phyloP scores from a whole-genome alignment of 2,888 invertebrate genomes.

The Fragum whitleyi region DNA sequence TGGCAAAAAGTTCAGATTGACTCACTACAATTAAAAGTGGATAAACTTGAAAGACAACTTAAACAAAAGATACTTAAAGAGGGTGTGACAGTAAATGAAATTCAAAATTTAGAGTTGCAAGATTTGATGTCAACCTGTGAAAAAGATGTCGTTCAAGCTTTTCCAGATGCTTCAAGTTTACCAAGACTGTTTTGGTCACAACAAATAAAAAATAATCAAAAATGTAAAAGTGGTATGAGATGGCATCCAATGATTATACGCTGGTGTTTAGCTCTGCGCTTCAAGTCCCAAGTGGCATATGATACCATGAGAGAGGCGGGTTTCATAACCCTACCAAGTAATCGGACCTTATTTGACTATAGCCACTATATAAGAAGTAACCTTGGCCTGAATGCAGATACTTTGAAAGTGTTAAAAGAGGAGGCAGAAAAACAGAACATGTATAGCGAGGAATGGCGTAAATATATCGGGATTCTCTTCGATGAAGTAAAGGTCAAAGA shows the following conservation, averaged over 20 bases:
- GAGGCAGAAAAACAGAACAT: conserved; percentile 40
- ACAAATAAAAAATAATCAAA: background rate
- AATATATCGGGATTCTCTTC: conserved; percentile 56
- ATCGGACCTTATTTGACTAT: conserved; percentile 56
- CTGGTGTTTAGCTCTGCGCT: conserved; percentile 40
- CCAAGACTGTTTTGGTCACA: conserved; percentile 27
- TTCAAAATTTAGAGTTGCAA: conserved; percentile 1
- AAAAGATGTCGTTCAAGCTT: conserved; percentile 6
- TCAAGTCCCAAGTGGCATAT: conserved; percentile 37
- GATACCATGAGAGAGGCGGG: conserved; percentile 37
- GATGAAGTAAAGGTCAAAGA: conserved; percentile 63
- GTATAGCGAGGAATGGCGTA: conserved; percentile 23
- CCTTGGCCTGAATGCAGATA: conserved; percentile 37
- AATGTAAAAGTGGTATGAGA: conserved; percentile 30
- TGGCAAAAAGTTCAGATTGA: conserved; percentile 11
- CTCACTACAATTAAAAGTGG: background rate
- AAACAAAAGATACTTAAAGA: background rate
- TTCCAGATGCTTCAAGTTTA: conserved; percentile 1
- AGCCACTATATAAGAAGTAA: conserved; percentile 48
- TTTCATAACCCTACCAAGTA: conserved; percentile 51
- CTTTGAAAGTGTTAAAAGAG: conserved; percentile 32
- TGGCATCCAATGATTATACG: conserved; percentile 53
- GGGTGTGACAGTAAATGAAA: background rate
- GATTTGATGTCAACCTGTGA: conserved; percentile 24
- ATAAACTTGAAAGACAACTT: conserved; percentile 2